Base-by-base conservation (phyloP, 2,113 vertebrate species). In the Cebidichthys violaceus region DNA sequence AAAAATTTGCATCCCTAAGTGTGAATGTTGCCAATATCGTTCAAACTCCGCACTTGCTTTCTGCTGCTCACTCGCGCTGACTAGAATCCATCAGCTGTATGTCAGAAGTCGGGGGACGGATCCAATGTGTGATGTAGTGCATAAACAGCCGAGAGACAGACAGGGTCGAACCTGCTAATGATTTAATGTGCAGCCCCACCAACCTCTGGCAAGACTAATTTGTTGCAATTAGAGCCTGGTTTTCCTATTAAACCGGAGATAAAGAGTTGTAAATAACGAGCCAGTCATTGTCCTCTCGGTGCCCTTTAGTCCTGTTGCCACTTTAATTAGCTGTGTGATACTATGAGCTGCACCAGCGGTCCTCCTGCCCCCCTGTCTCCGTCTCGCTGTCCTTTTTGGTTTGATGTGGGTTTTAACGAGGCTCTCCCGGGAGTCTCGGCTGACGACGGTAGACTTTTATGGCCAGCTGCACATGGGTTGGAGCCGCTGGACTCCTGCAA, bases 221-320 rank as follows among this genome's bases (percentile, higher is more conserved):
- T 81, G 79, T 61, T 79, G 82, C 85, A 90, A 90, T 93, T 91
- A 88, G 54, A 83, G 74, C 59, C 77, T 81, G 54, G 45, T 80
- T 84, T 85, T 87, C 79, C 54, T 79, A 80, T 91, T 85, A 86
- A 79, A 71, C 22, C 17, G 17, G 66, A 70, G 77, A 87, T 89
- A 92, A 87, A 85, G 70, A 64, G 81, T 82, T 79, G 86, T 89
- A 91, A 92, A 92, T 90, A 92, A 90, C 24, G 83, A 88, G 50
- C 52, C 65, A 64, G 71, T n/a, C 54, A n/a, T 50, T 43, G 54
- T 81, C 74, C 41, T 82, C 75, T 57, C 22, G 24, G 55, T 67
- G 82, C 62, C 74, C 72, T 66, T 76, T 68, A 69, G 67, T 83
- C 64, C 50, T 35, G 64, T 37, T 74, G 61, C 43, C 69, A 79